Percentiles rank a stretch among this genome's conserved stretches.
Conservation (phyloP, 1,140 invertebrate genomes). For the Drosophila erecta region DNA sequence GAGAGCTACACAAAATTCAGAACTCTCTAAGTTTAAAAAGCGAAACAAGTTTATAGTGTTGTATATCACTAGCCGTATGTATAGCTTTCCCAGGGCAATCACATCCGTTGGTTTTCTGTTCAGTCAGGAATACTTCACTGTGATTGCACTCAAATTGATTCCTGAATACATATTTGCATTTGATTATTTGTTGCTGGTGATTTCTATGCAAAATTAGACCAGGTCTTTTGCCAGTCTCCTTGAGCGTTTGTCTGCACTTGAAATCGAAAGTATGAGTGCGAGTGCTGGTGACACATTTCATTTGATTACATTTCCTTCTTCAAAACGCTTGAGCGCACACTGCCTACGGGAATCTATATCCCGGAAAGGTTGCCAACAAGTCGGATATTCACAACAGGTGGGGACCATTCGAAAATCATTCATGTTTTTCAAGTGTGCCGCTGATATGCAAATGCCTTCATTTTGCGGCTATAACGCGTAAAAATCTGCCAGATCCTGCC, state of each 20-base stretch:
- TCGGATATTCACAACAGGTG: slow-evolving; percentile 18
- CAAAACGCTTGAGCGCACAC: slow-evolving; percentile 50
- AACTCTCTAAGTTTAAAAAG: no score
- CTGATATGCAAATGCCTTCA: slow-evolving; percentile 75
- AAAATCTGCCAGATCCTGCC: slow-evolving; percentile 42
- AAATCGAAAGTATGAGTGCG: slow-evolving; percentile 7
- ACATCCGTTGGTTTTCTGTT: slow-evolving; percentile 13
- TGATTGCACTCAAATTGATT: slow-evolving; percentile 80
- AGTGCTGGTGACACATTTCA: slow-evolving; percentile 70
- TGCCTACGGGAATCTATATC: background rate
- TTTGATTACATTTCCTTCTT: slow-evolving; percentile 63
- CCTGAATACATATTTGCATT: slow-evolving; percentile 77
- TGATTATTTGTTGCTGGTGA: slow-evolving; percentile 79
- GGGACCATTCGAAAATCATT: slow-evolving; percentile 5
- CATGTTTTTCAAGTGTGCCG: slow-evolving; percentile 13
- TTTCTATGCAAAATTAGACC: slow-evolving; percentile 78
- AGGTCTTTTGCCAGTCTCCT: slow-evolving; percentile 46
- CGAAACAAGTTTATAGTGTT: no score
- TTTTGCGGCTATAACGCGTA: slow-evolving; percentile 62
- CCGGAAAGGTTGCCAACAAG: background rate
- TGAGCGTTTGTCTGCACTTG: slow-evolving; percentile 18
- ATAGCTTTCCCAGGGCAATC: background rate
- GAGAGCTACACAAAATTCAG: no score
- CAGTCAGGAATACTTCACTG: slow-evolving; percentile 7
- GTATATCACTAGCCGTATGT: no score